phyloP scores from a whole-genome alignment of 2,113 vertebrate species.

The Aptenodytes forsteri region DNA sequence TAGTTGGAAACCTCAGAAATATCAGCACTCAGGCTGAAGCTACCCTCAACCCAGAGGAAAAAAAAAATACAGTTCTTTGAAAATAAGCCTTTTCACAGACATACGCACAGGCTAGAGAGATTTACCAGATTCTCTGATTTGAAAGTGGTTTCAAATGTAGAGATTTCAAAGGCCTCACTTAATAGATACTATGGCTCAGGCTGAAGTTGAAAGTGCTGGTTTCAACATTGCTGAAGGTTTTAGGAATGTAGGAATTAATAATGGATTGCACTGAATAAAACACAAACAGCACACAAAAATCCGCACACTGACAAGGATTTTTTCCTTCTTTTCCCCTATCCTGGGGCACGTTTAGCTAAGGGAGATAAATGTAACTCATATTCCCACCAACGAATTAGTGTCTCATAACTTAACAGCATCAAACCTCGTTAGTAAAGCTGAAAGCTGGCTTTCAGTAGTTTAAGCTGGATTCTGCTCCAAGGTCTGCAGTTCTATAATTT shows the following conservation, averaged over 20 bases:
- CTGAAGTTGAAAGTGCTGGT: background rate
- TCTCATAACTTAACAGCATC: background rate
- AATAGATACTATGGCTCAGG: background rate
- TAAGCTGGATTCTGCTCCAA: background rate
- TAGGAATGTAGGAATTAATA: constrained; percentile 24
- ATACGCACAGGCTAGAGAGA: background rate
- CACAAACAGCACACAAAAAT: constrained; percentile 16
- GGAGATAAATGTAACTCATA: background rate
- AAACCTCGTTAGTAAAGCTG: background rate
- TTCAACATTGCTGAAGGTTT: background rate
- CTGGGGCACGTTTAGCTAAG: background rate
- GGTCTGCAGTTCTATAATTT: background rate
- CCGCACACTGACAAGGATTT: background rate
- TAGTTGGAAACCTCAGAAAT: constrained; percentile 5
- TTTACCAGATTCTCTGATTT: constrained; percentile 24
- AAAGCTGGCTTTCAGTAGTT: background rate
- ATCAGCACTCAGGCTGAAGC: background rate
- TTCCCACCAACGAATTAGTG: background rate
- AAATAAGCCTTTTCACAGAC: constrained; percentile 6
- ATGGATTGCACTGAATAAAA: constrained; percentile 29
- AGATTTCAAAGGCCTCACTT: constrained; percentile 17
- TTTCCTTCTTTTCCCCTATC: background rate
- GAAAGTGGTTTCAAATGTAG: constrained; percentile 10
- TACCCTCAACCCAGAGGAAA: background rate
- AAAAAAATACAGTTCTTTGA: background rate